Evolutionary conservation across 2,888 invertebrate genomes (phyloP).

Genomic region (Athetis lepigone): DNA sequence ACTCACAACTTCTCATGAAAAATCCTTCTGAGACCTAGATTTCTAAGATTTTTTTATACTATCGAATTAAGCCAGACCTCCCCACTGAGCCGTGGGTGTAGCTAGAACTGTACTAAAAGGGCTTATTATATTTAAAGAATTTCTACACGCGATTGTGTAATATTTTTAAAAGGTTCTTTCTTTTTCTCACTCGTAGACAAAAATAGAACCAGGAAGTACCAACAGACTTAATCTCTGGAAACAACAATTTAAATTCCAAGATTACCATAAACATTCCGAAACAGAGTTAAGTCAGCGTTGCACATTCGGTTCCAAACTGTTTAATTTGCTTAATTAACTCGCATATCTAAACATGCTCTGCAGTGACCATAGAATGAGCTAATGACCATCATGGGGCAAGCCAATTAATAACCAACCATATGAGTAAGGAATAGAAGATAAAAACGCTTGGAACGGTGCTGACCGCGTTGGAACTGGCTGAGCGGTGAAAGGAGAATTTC

Average conservation of each 20-base stretch:
- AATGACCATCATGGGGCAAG: conserved; percentile 37
- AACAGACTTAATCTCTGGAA: background rate
- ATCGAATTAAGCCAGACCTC: conserved; percentile 14
- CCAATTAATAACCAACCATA: conserved; percentile 28
- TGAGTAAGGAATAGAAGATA: background rate
- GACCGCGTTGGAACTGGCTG: conserved; percentile 67
- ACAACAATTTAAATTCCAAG: conserved; percentile 1
- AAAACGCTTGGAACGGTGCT: conserved; percentile 33
- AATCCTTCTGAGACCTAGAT: conserved; percentile 8
- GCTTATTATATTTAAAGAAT: conserved; percentile 14
- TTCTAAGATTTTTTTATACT: conserved; percentile 29
- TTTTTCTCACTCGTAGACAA: no score
- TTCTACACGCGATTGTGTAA: no score
- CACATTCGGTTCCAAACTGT: conserved; percentile 48
- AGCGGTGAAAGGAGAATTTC: conserved; percentile 73
- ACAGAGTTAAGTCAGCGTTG: conserved; percentile 36
- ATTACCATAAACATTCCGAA: conserved; percentile 20
- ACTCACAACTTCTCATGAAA: conserved; percentile 3
- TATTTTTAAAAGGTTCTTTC: background rate
- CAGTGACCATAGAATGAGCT: conserved; percentile 51
- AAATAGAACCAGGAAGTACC: background rate
- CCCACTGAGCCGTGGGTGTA: conserved; percentile 54
- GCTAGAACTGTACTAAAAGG: conserved; percentile 45
- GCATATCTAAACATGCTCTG: conserved; percentile 42
- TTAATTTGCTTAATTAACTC: conserved; percentile 58